These are phyloP conservation scores for Anser brachyrhynchus DNA, from an alignment of 2,113 vertebrate species.

Conservation along the genomic window DNA sequence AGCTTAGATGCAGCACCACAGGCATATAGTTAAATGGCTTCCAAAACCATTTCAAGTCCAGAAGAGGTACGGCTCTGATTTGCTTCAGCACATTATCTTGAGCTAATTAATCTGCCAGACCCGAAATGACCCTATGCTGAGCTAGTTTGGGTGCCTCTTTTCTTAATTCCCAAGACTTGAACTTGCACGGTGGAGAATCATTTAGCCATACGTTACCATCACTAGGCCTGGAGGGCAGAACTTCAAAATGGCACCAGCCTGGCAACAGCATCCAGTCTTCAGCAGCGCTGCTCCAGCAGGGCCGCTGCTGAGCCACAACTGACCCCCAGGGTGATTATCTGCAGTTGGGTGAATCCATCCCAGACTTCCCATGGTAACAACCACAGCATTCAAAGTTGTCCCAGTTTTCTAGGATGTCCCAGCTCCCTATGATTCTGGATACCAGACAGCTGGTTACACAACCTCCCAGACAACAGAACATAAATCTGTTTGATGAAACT, in stretches of 20 bases:
- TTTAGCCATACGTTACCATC: not conserved
- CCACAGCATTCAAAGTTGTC: not conserved
- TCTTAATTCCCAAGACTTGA: not conserved
- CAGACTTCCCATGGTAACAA: not conserved
- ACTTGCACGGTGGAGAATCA: not conserved
- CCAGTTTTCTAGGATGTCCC: not conserved
- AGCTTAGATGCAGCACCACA: not conserved
- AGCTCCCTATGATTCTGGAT: not conserved
- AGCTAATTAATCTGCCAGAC: not conserved
- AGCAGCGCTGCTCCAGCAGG: not conserved
- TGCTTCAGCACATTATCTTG: not conserved
- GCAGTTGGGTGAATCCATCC: not conserved
- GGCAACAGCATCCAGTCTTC: not conserved
- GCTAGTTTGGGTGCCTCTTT: not conserved
- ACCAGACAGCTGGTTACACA: slow-evolving; percentile 3
- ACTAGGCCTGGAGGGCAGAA: not conserved
- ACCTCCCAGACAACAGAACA: not conserved
- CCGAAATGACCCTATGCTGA: not conserved
- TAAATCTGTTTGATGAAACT: not conserved
- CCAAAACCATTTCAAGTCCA: slow-evolving; percentile 10
- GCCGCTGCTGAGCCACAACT: not conserved
- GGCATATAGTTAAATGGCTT: slow-evolving; percentile 7
- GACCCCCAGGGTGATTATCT: not conserved
- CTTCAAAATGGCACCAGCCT: not conserved
- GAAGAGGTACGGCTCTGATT: not conserved